Base-by-base conservation (phyloP, 2,888 invertebrate species). In the Pandemis corylana region DNA sequence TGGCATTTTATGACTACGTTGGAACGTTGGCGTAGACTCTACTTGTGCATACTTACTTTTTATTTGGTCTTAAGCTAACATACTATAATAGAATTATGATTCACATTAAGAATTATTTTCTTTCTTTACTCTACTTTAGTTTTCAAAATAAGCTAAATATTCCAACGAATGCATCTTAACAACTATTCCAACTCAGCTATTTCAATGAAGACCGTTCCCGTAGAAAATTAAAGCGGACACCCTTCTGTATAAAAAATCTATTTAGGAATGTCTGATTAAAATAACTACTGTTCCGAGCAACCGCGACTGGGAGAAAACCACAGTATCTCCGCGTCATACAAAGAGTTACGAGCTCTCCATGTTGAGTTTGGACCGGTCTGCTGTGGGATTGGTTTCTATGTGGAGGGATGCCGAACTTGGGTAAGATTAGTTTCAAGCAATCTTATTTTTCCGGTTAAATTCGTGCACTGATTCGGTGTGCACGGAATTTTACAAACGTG, bases 221-320 rank as follows among this genome's bases (percentile, higher is more conserved):
- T 82, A 88, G 89, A 90, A 89, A 89, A 86, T 83, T 78, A 84
- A 85, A 87, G 84, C 78, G 76, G 82, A 82, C 80, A 80, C 80
- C 81, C 81, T 80, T 59, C 71, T 82, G 80, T 81, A 83, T 85
- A 87, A 89, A 90, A 92, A 91, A 87, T 83, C 84, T 82, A 83
- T 85, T 87, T 82, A 85, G 90, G 91, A 93, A 93, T 92, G 88
- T 88, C 90, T 90, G 92, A 92, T 93, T 91, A 91, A 91, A 91
- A 90, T 88, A 86, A 87, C 84, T 85, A 87, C 86, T 84, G 77
- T 78, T 78, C 78, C 79, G 80, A 84, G 53, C 67, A 71, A 56
- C 53, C 44, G 9, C 53, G 9, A n/a, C n/a, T 13, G 1, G 15
- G 56, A 62, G 36, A 46, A 66, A 62, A 51, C 36, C 10, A 67